Evolutionary conservation across 2,113 vertebrate species (phyloP), one percentile per base, ranked within the genome.

Genomic region (Podiceps cristatus): DNA sequence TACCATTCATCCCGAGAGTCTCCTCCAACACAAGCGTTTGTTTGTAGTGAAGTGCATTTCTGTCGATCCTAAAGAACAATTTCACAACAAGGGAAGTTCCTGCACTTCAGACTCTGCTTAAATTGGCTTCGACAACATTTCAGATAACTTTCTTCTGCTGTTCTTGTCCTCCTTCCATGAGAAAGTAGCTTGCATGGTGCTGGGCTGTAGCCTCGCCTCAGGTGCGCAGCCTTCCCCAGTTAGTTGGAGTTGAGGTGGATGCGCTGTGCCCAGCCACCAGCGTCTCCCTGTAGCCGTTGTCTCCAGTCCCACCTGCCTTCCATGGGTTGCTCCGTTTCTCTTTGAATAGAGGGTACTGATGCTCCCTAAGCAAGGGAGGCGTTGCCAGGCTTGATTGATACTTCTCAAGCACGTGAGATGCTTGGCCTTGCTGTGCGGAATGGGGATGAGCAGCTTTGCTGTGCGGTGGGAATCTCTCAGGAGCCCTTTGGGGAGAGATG

Each of bases 81-180:
- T 90, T 88, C 81, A 79, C 86, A 94, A 93, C 93, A 83, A 93
- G 88, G 87, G 93, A 91, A 95, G 95, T 95, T 95, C 95, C 91
- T 93, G 73, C 67, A 91, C 95, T 97, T 93, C 89, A 97, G 89
- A 33, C 73, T 93, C 73, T 3, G 7, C 88, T 95, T 87, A 84
- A 79, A 75, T 78, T 89, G 68, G 50, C 88, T 88, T 73, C 1
- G 16, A 13, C 94, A 83, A 18, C 72, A 19, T 76, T 76, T 88
- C 71, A 7, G 24, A 7, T 88, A 93, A 76, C 88, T 86, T 90
- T n/a, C n/a, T n/a, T n/a, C n/a, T n/a, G n/a, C n/a, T n/a, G n/a
- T n/a, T n/a, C n/a, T n/a, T n/a, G n/a, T n/a, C n/a, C n/a, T n/a
- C n/a, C n/a, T n/a, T n/a, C n/a, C n/a, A n/a, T n/a, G n/a, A n/a